Base-by-base conservation (phyloP, 35 echinoderm and acorn worm species). In the Nesometra sesokonis region DNA sequence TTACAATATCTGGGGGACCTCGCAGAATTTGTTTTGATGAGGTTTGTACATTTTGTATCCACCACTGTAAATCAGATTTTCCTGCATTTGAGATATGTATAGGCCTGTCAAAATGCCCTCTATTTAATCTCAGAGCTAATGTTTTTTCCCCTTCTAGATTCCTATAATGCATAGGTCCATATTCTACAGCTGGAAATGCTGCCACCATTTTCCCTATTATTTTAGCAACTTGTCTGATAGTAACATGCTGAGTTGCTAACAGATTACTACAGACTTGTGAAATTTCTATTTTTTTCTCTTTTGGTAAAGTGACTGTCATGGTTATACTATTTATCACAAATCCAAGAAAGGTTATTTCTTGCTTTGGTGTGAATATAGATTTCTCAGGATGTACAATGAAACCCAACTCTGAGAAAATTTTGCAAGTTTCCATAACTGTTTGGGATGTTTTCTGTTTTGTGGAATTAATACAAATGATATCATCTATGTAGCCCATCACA, bases 191-290 rank as follows among this genome's bases (percentile, higher is more conserved):
- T 31, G 84, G 84, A 52, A 86, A 86, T 23, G 84, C 84, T 34
- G 84, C 84, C 0, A 86, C 46, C 46, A 86, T 86, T 76, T 86
- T 86, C 7, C 84, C 84, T 32, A 77, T 35, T n/a, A 57, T 13
- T 76, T 29, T 77, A 30, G 85, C 85, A 77, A 86, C 47, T 43
- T 43, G 5, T 9, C 23, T 5, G 8, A 32, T 78, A 5, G 31
- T 78, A 32, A 30, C 3, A 5, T 78, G 23, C 3, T n/a, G 4
- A 78, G 5, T 78, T 30, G 31, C 23, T 9, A 78, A 27, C 77
- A 78, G 27, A 5, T 78, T 27, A 34, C 21, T 81, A 78, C 77
- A 78, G 3, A 3, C 77, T 30, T n/a, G 5, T 23, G 7, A 30
- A 30, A 78, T 32, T 5, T 78, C 31, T 5, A 27, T 27, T 27